Conservation (phyloP, 2,888 invertebrate species). For the Euspilapteryx auroguttella region DNA sequence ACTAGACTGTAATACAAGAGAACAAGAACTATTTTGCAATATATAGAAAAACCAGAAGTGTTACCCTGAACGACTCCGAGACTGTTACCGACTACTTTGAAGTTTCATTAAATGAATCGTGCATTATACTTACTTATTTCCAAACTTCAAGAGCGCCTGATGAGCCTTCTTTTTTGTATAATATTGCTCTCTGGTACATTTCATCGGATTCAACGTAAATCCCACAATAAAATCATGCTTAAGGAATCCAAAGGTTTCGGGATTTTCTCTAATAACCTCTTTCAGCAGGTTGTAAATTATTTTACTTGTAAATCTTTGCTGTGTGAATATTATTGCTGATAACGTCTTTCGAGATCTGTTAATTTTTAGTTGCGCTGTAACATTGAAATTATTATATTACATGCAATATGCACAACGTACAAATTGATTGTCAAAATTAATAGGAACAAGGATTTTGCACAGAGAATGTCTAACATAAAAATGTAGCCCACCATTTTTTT, state of each 20-base stretch:
- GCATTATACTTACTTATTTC: slow-evolving; percentile 30
- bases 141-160: slow-evolving; percentile 47
- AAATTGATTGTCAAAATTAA: too few species aligned
- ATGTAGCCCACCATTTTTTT: too few species aligned
- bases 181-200: slow-evolving; percentile 54
- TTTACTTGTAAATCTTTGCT: slow-evolving; percentile 75
- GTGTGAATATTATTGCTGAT: slow-evolving; percentile 73
- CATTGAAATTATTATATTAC: slow-evolving; percentile 16
- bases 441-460: too few species aligned
- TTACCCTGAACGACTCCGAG: too few species aligned
- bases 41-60: too few species aligned
- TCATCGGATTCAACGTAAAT: slow-evolving; percentile 58
- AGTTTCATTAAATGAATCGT: not conserved
- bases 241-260: slow-evolving; percentile 54
- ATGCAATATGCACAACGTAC: too few species aligned
- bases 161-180: slow-evolving; percentile 58
- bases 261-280: slow-evolving; percentile 35
- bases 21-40: too few species aligned
- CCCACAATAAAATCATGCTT: slow-evolving; percentile 77
- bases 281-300: slow-evolving; percentile 70
- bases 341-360: slow-evolving; percentile 43
- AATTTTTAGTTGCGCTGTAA: slow-evolving; percentile 13
- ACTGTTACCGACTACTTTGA: too few species aligned
- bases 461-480: too few species aligned
- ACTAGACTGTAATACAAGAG: too few species aligned